Evolutionary conservation across 2,888 invertebrate species (phyloP), one percentile per base, ranked within the genome.

Genomic region (Caenorhabditis uteleia): DNA sequence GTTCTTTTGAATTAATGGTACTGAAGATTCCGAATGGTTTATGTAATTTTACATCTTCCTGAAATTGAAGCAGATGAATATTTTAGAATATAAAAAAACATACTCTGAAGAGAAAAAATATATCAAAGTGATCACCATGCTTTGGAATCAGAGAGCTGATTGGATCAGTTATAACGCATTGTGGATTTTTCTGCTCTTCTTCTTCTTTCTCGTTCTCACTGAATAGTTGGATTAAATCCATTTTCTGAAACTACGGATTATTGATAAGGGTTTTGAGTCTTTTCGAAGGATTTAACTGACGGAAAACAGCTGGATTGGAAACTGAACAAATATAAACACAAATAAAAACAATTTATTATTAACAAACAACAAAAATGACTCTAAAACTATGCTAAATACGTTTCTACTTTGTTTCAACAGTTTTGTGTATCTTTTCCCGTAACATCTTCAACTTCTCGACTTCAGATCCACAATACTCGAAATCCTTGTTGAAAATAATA

Each of bases 401-500:
- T n/a, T n/a, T n/a, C n/a, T n/a, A n/a, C n/a, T n/a, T n/a, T n/a
- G n/a, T n/a, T n/a, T n/a, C n/a, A n/a, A n/a, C n/a, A n/a, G n/a
- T n/a, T 16, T 48, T 51, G 27, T 57, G 51, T 40, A 65, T 65
- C 27, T 59, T 66, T 12, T 60, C 48, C 45, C 49, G 45, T 43
- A 60, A 26, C 60, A 56, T 34, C 8, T 56, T 66, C 23, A 66
- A 31, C 45, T 45, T 56, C 2, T 60, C 60, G 3, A 49, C 43
- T 16, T 65, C 65, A 3, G 29, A 48, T 8, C 38, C 20, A 20
- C 59, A 58, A 21, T 51, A 59, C 8, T 59, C 65, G 5, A 67
- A 36, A n/a, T 67, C 67, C 1, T 45, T 27, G n/a, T 54, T 45
- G 29, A 50, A 47, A 2, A 67, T 50, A 33, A 67, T 21, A 10